Evolutionary conservation across 2,888 invertebrate genomes (phyloP).

Genomic region (Caenorhabditis uteleia): DNA sequence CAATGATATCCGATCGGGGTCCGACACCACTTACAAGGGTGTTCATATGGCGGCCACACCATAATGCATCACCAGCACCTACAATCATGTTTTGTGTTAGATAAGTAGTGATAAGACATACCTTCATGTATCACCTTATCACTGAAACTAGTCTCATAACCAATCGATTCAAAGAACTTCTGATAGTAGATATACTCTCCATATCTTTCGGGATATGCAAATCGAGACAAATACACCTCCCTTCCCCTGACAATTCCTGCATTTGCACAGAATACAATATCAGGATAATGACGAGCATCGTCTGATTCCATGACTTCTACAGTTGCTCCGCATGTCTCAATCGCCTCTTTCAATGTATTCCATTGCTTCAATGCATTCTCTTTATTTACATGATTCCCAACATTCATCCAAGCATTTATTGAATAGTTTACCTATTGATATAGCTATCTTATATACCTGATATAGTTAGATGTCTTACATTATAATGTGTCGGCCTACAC

Average conservation of each 20-base stretch:
- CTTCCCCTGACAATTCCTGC: conserved; percentile 57
- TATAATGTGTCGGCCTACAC: conserved; percentile 60
- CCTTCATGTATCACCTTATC: conserved; percentile 59
- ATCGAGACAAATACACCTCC: conserved; percentile 59
- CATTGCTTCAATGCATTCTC: conserved; percentile 59
- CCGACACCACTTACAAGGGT: conserved; percentile 63
- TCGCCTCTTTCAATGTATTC: conserved; percentile 55
- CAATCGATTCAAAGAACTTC: conserved; percentile 58
- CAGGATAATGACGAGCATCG: conserved; percentile 49
- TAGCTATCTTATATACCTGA: not conserved
- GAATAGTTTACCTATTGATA: conserved; percentile 54
- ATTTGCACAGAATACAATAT: conserved; percentile 68
- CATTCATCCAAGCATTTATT: conserved; percentile 68
- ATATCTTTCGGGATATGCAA: conserved; percentile 57
- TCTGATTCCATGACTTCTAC: conserved; percentile 63
- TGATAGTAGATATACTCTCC: conserved; percentile 62
- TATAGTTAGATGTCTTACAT: conserved; percentile 19
- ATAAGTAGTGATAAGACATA: conserved; percentile 18
- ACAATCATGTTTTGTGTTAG: too few relatives aligned
- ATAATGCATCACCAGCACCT: conserved; percentile 66
- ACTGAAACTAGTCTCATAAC: conserved; percentile 55
- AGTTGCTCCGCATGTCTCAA: conserved; percentile 57
- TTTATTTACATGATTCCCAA: conserved; percentile 44
- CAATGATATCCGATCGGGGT: conserved; percentile 58
- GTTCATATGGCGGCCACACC: conserved; percentile 46